Conservation (phyloP, 2,797 vertebrate species). For the Siniperca scherzeri region DNA sequence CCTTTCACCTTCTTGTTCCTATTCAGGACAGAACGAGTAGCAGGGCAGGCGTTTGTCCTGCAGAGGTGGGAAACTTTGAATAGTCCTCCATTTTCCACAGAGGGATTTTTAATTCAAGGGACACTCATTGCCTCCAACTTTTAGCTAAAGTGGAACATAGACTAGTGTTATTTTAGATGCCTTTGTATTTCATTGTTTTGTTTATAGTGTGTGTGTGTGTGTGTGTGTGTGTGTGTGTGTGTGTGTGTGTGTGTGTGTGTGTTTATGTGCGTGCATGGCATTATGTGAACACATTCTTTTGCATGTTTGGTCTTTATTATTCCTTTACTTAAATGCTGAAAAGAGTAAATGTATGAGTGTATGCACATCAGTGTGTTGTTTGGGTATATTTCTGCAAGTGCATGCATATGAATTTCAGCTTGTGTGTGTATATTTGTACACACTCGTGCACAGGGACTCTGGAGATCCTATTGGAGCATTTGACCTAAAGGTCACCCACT, state of each 20-base stretch:
- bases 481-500: conserved; percentile 70
- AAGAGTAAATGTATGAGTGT: not conserved
- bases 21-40: conserved; percentile 24
- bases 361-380: not conserved
- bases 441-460: conserved; percentile 9
- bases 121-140: conserved; percentile 5
- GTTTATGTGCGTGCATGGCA: not conserved
- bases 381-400: conserved; percentile 1
- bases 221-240: not conserved
- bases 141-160: conserved; percentile 25
- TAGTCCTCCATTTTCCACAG: conserved; percentile 18
- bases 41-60: not conserved
- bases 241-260: not conserved
- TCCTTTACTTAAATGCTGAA: not conserved
- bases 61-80: conserved; percentile 45
- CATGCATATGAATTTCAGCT: conserved; percentile 9
- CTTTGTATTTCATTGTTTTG: not conserved
- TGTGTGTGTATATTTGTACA: not conserved
- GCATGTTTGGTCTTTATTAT: not conserved
- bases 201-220: not conserved
- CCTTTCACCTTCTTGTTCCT: conserved; percentile 48
- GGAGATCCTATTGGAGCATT: conserved; percentile 46
- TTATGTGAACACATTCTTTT: not conserved
- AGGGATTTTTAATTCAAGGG: conserved; percentile 20
- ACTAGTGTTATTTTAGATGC: conserved; percentile 13